Evolutionary conservation across 2,888 invertebrate genomes (phyloP).

Genomic region (Palloptera scutellata): DNA sequence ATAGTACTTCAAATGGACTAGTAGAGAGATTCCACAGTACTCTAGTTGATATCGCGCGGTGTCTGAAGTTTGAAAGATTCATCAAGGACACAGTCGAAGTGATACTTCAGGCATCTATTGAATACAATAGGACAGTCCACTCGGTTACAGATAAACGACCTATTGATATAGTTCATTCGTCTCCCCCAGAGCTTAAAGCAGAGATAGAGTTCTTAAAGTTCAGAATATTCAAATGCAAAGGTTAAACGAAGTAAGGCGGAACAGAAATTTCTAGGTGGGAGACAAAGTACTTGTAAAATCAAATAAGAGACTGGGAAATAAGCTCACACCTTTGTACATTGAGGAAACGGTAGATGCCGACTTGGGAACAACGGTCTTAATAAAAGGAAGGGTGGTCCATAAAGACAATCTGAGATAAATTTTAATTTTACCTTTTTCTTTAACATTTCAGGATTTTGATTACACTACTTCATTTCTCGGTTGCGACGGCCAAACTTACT

Average conservation of each 20-base stretch:
- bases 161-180: constrained; percentile 1
- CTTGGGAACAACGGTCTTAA: too few species aligned
- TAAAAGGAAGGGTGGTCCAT: too few species aligned
- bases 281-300: constrained; percentile 32
- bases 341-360: constrained; percentile 27
- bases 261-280: constrained; percentile 32
- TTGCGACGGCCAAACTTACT: too few species aligned
- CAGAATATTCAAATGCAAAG: constrained; percentile 25
- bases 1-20: constrained; percentile 38
- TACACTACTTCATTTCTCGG: not conserved
- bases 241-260: constrained; percentile 27
- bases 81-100: constrained; percentile 27
- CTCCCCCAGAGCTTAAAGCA: constrained; percentile 16
- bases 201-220: constrained; percentile 25
- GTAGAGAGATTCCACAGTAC: constrained; percentile 40
- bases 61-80: constrained; percentile 34
- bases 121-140: constrained; percentile 34
- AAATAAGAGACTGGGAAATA: too few species aligned
- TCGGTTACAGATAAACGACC: constrained; percentile 29
- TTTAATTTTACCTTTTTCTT: constrained; percentile 6
- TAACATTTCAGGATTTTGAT: too few species aligned
- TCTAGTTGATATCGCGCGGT: constrained; percentile 38
- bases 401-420: constrained; percentile 14
- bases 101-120: constrained; percentile 27
- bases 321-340: too few species aligned